Evolutionary conservation across 2,797 vertebrate species (phyloP), one percentile per base, ranked within the genome.

Genomic region (Malacoctenus gilli): DNA sequence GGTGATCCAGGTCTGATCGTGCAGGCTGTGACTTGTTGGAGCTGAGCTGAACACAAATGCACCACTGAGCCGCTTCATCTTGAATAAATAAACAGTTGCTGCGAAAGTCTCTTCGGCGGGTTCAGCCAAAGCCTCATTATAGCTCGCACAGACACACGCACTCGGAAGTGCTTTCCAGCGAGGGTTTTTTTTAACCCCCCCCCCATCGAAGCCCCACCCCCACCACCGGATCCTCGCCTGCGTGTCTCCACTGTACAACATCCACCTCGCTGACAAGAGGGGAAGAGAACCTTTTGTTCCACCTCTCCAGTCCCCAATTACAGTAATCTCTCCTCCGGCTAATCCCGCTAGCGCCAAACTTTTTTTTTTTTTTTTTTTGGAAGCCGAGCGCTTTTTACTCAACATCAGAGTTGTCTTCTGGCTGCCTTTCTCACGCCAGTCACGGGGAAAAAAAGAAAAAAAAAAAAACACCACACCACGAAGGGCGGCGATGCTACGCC

Each of bases 241-340:
- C 41, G 50, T 48, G 56, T 37, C 13, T 57, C 19, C 22, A 36
- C 66, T 62, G 72, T 64, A 48, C 59, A 31, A 36, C 70, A 49
- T 59, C 57, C 68, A 59, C 72, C 72, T 69, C 61, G 58, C 62
- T 53, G 63, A 72, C 71, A n/a, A 56, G 49, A 68, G 28, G 46
- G 35, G 35, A n/a, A n/a, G n/a, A 56, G 40, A 80, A 81, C 81
- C 83, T 78, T 84, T 85, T 84, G 83, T 87, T 84, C 83, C 75
- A 77, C 77, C 69, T 80, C 79, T 65, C 39, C 69, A 44, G 72
- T 79, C 80, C 55, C 80, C 83, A 85, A 82, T 87, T 87, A 85
- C 79, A 74, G 73, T 87, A 84, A 87, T 87, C 81, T 82, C 64
- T 66, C 71, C 73, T 69, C 68, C 15, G 8, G 41, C 62, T 87